A percentile compares a stretch with the other conserved stretches of the same genome.
phyloP scores from a whole-genome alignment of 2,797 vertebrate genomes.

The Eurystomus glaucurus region DNA sequence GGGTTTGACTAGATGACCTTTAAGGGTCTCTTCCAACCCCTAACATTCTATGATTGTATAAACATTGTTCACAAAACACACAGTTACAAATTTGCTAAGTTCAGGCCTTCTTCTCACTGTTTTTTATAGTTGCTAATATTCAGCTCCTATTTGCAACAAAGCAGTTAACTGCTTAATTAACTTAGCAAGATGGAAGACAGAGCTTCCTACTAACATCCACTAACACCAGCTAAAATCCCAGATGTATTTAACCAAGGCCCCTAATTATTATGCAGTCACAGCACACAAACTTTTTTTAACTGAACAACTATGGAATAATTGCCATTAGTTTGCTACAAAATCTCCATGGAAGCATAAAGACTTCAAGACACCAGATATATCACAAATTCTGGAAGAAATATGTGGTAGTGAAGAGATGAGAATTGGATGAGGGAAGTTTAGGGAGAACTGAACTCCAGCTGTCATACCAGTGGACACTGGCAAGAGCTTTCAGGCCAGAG shows the following conservation, averaged over 20 bases:
- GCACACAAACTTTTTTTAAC: not conserved
- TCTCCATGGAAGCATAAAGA: not conserved
- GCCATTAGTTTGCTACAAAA: not conserved
- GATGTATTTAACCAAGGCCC: not conserved
- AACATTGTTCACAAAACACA: not conserved
- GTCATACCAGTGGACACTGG: accelerated
- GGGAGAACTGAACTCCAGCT: not conserved
- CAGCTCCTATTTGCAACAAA: not conserved
- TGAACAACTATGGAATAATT: not conserved
- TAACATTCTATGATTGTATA: not conserved
- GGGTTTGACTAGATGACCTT: not conserved
- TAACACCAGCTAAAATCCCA: not conserved
- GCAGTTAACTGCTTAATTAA: not conserved
- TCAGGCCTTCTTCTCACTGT: not conserved
- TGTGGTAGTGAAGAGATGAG: not conserved
- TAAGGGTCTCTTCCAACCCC: not conserved
- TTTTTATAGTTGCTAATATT: not conserved
- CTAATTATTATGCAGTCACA: not conserved
- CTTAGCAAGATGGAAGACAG: not conserved
- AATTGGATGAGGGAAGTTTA: not conserved
- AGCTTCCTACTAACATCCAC: not conserved
- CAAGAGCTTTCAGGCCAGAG: not conserved
- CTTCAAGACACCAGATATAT: not conserved
- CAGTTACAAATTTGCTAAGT: not conserved
- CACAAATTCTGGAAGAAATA: not conserved